Base-by-base conservation (phyloP, 2,888 invertebrate species). In the Heteromurus nitidus region DNA sequence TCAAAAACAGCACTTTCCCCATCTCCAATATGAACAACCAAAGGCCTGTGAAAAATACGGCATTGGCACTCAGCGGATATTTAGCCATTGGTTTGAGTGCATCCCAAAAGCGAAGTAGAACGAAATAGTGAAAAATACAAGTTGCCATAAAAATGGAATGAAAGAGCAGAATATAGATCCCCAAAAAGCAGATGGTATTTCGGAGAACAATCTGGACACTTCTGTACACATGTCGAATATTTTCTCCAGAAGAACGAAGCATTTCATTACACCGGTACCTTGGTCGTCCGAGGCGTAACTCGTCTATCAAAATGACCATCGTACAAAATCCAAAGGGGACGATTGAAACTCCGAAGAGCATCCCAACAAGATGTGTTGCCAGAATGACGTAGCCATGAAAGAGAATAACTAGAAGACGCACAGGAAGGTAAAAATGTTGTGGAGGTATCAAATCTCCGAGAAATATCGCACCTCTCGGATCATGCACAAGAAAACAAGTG, bases 11-110 rank as follows among this genome's bases (percentile, higher is more conserved):
- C 11, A 50, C 20, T 16, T 36, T 69, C n/a, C 77, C 69, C 30
- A 77, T 7, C 36, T 69, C 69, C 24, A 77, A 28, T 3, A 69
- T 36, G 5, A n/a, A 18, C 11, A 60, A 47, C 77, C 77, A 77
- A 7, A 30, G 1, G 7, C 47, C 50, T 28, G 47, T 30, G 16
- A 47, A 16, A 0, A 31, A n/a, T n/a, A n/a, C n/a, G n/a, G 0
- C 2, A 22, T 9, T 16, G 28, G 11, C n/a, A 0, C 22, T 1
- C 9, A 74, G 26, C 13, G 26, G 26, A 0, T 11, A n/a, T 9
- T 36, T 31, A 1, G 55, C 36, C 20, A 36, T 9, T 1, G 24
- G 18, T 7, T 65, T n/a, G n/a, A 75, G 18, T 11, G 22, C 28
- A 28, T 42, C 16, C 65, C 55, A 75, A 44, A 67, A 65, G 0